A percentile compares a stretch with the other conserved stretches of the same genome.
Evolutionary conservation across 2,113 vertebrate species (phyloP).

Genomic region (Maccullochella peelii): DNA sequence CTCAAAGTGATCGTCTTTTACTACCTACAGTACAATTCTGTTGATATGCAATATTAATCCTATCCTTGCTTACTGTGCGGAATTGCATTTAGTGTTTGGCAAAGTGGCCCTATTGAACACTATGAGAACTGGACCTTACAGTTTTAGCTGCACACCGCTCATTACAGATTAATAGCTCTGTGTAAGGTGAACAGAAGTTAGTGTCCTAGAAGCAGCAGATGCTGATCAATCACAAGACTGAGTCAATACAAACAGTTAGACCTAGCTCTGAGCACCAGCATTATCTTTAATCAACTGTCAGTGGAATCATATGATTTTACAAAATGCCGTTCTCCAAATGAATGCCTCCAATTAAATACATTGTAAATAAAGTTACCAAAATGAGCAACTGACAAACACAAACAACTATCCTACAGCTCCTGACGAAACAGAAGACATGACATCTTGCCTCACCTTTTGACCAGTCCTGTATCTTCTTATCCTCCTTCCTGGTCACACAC

Average conservation of each 20-base stretch:
- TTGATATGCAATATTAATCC: constrained; percentile 39
- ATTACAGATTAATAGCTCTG: constrained; percentile 6
- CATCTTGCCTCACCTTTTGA: constrained; percentile 87
- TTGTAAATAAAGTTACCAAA: neutral
- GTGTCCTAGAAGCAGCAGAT: neutral
- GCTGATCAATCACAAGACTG: constrained; percentile 11
- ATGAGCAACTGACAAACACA: neutral
- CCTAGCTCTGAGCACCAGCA: neutral
- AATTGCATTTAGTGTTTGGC: neutral
- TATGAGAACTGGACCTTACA: neutral
- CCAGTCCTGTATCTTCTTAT: constrained; percentile 91
- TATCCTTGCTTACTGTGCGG: neutral
- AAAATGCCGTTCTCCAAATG: neutral
- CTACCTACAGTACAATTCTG: constrained; percentile 1
- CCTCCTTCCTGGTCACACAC: constrained; percentile 92
- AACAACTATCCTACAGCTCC: neutral
- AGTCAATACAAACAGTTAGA: constrained; percentile 6
- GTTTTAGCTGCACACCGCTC: neutral
- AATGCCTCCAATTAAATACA: neutral
- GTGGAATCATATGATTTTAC: neutral
- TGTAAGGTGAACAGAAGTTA: neutral
- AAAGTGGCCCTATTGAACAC: neutral
- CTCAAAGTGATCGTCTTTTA: neutral
- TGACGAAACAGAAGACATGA: neutral
- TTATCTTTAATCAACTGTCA: neutral